Base-by-base conservation (phyloP, 2,113 vertebrate genomes). In the Eretmochelys imbricata region DNA sequence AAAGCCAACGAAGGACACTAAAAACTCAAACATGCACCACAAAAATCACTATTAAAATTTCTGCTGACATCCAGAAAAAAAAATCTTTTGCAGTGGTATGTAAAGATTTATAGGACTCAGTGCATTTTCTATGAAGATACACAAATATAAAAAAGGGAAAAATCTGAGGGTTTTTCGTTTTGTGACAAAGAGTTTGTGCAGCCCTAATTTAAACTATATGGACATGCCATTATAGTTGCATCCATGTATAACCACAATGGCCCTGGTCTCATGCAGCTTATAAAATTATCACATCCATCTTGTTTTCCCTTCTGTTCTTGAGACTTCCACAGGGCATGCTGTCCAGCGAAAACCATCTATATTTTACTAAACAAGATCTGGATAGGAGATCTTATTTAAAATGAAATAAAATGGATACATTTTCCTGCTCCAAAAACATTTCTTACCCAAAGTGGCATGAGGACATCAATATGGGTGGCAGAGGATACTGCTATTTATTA, bases 311-410 rank as follows among this genome's bases (percentile, higher is more conserved):
- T 81, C 4, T 79, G 10, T 5, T 6, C 1, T 78, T 12, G 90
- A 81, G 22, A 50, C 78, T 31, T 94, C 79, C 1, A 8, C 1
- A 79, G 31, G 59, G n/a, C 9, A 48, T 1, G 4, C 6, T 87
- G 10, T 50, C 22, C 93, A 85, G 24, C 24, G 38, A 46, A 46
- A 88, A 5, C 65, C 7, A 88, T 27, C 20, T 4, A 10, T 20
- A 1, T 69, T 93, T 85, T 89, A 54, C 8, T 57, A 48, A 89
- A 59, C 49, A 84, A 20, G 10, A 50, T 10, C 12, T 75, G 85
- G n/a, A 89, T 80, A 25, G 69, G 69, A 84, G 89, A 92, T 84
- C n/a, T 54, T 90, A 29, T 80, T 93, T 92, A 94, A 86, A 92
- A n/a, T 38, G 10, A 93, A 93, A 65, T 59, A 81, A 79, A 91